Evolutionary conservation across 2,113 vertebrate genomes (phyloP), one percentile per base, ranked within the genome.

Genomic region (Cromileptes altivelis): DNA sequence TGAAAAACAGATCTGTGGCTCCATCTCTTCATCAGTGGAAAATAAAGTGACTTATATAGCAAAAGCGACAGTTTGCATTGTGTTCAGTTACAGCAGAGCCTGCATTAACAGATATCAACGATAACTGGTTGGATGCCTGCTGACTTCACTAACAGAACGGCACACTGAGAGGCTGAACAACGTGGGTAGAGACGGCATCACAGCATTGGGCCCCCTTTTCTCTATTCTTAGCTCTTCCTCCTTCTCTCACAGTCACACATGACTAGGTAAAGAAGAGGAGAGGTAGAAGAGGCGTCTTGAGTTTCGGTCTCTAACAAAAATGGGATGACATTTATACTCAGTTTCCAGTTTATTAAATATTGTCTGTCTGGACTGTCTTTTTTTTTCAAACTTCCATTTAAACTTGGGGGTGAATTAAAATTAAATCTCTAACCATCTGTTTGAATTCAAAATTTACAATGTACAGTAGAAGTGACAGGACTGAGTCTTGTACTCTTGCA

Each of bases 141-240:
- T 64, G 78, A 70, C 67, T 78, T 82, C 74, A 84, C 77, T 23
- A 70, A 75, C 67, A 81, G 70, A 88, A 69, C 33, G 4, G 68
- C 82, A 80, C 74, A 75, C 58, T 2, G 27, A 86, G 74, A 64
- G 75, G 73, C 80, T 33, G 84, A 73, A 55, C 60, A 81, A 75
- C 49, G 75, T 92, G 85, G 90, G 88, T 83, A 85, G 91, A 89
- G 75, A 81, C 80, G 33, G 87, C 76, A 63, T 88, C 91, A 77
- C 87, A 81, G 90, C 15, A 69, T 17, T n/a, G 82, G 71, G 77
- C 80, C 89, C 79, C 62, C 80, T 88, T 70, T 76, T 77, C 88
- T 87, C 92, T 92, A 93, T 92, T 93, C 85, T 94, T 93, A 93
- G 92, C 80, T 88, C 79, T 89, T 56, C 86, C 87, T 88, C 88